phyloP scores from a whole-genome alignment of 2,797 vertebrate species.

The Microcaecilia unicolor region DNA sequence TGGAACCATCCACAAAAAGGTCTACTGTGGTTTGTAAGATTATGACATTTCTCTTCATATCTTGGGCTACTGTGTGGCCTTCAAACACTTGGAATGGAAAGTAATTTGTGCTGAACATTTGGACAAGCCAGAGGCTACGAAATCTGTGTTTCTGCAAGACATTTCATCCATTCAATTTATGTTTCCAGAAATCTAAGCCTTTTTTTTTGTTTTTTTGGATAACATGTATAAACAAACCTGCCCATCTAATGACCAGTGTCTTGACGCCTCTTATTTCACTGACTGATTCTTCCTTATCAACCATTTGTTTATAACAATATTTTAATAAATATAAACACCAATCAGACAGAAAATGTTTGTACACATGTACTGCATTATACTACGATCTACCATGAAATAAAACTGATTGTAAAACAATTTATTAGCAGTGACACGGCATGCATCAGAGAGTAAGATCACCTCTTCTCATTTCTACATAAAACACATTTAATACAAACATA shows the following conservation, averaged over 20 bases:
- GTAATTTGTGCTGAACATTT: background rate
- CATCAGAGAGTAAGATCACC: background rate
- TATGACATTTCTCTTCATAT: background rate
- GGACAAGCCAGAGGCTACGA: background rate
- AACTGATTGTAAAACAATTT: background rate
- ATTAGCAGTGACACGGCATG: background rate
- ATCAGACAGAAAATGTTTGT: no score
- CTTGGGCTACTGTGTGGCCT: background rate
- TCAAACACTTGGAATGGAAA: background rate
- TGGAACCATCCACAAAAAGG: background rate
- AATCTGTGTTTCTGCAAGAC: conserved; percentile 1
- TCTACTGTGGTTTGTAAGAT: background rate
- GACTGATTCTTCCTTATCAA: no score
- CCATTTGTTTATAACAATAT: background rate
- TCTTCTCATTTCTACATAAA: conserved; percentile 1
- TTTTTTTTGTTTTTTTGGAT: background rate
- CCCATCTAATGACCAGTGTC: background rate
- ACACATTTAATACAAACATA: conserved; percentile 13
- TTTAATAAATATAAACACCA: no score
- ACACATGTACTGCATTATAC: no score
- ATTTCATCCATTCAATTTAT: background rate
- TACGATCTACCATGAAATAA: background rate
- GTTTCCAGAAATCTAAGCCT: background rate
- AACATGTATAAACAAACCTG: background rate
- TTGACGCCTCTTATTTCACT: no score